phyloP scores from a whole-genome alignment of 2,113 vertebrate genomes.

The Cichladusa arquata region DNA sequence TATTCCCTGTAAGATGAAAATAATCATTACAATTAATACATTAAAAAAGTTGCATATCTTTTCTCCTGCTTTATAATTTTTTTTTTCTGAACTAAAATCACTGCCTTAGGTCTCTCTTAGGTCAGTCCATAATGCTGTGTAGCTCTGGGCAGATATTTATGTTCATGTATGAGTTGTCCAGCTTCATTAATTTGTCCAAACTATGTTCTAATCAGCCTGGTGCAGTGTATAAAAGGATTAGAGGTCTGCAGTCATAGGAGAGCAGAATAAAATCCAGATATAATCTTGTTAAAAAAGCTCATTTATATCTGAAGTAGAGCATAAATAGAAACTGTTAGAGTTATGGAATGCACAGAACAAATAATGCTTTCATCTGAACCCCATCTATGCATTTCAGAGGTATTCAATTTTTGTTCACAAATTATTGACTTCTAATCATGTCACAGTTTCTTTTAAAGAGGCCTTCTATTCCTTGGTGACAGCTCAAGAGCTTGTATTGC shows the following conservation, averaged over 20 bases:
- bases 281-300: background rate
- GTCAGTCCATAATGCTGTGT: background rate
- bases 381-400: background rate
- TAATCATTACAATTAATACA: background rate
- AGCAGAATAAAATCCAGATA: background rate
- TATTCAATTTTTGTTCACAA: background rate
- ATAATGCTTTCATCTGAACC: background rate
- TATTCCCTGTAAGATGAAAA: background rate
- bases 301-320: background rate
- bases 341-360: background rate
- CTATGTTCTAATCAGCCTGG: background rate
- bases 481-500: background rate
- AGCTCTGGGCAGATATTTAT: background rate
- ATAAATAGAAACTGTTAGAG: background rate
- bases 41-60: background rate
- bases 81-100: background rate
- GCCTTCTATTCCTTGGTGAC: background rate
- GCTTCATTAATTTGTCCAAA: background rate
- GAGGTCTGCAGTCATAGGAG: background rate
- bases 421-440: background rate
- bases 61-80: background rate
- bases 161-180: background rate
- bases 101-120: background rate
- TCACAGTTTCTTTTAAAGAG: background rate
- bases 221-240: constrained; percentile 6